A percentile compares a stretch with the other conserved stretches of the same genome.
Evolutionary conservation across 2,113 vertebrate genomes (phyloP).

Genomic region (Meles meles): DNA sequence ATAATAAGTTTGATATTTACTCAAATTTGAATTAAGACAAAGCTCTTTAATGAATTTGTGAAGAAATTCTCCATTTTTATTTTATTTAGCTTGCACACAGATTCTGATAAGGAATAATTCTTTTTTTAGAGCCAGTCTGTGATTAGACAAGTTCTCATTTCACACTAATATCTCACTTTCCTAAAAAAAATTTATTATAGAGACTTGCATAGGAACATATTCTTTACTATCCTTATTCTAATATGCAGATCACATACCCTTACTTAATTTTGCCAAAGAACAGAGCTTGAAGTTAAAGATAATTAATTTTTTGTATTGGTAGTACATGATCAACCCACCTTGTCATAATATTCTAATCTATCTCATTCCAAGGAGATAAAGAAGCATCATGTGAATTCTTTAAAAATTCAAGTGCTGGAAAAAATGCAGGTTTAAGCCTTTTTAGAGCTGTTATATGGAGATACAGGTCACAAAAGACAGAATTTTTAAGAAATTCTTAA

Average conservation of each 20-base stretch:
- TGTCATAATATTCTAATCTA: neutral
- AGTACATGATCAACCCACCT: neutral
- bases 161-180: neutral
- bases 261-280: neutral
- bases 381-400: neutral
- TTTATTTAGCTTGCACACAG: conserved; percentile 37
- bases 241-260: neutral
- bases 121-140: conserved; percentile 10
- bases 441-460: neutral
- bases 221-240: neutral
- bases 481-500: neutral
- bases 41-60: conserved; percentile 48
- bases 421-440: neutral
- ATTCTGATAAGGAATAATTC: conserved; percentile 17
- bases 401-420: neutral
- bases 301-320: neutral
- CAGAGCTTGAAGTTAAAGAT: neutral
- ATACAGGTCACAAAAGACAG: neutral
- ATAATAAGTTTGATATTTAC: conserved; percentile 21
- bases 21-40: conserved; percentile 47
- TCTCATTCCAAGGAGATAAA: neutral
- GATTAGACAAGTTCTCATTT: conserved; percentile 29
- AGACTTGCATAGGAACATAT: neutral
- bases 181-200: neutral
- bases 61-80: conserved; percentile 13